Conservation (phyloP, 2,888 invertebrate genomes). For the Tetramorium bicarinatum region DNA sequence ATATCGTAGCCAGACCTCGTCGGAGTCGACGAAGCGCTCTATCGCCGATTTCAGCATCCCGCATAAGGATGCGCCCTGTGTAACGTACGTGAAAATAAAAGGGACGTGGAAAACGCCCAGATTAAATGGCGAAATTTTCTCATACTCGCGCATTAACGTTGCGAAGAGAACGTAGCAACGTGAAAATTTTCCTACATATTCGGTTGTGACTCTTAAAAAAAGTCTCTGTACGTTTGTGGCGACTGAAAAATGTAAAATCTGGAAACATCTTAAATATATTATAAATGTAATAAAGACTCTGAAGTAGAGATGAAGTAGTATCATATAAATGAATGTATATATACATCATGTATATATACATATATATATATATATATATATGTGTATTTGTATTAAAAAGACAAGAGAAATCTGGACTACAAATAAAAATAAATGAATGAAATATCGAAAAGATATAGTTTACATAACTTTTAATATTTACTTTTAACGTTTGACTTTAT, state of each 20-base stretch:
- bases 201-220: not conserved
- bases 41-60: conserved; percentile 89
- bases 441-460: not conserved
- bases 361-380: not conserved
- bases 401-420: not conserved
- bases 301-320: not conserved
- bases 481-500: not conserved
- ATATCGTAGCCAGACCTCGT: conserved; percentile 89
- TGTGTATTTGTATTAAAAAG: no score
- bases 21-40: conserved; percentile 80
- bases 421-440: not conserved
- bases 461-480: not conserved
- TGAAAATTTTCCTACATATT: not conserved
- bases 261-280: not conserved
- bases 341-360: no score
- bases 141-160: conserved; percentile 11
- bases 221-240: not conserved
- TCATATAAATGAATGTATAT: no score
- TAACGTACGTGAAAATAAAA: conserved; percentile 18
- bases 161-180: not conserved
- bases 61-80: conserved; percentile 89
- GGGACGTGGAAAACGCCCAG: not conserved
- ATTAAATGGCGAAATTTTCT: not conserved
- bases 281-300: not conserved
- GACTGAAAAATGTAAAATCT: not conserved